phyloP scores from a whole-genome alignment of 2,113 vertebrate genomes.

The Orthochromis indermauri region DNA sequence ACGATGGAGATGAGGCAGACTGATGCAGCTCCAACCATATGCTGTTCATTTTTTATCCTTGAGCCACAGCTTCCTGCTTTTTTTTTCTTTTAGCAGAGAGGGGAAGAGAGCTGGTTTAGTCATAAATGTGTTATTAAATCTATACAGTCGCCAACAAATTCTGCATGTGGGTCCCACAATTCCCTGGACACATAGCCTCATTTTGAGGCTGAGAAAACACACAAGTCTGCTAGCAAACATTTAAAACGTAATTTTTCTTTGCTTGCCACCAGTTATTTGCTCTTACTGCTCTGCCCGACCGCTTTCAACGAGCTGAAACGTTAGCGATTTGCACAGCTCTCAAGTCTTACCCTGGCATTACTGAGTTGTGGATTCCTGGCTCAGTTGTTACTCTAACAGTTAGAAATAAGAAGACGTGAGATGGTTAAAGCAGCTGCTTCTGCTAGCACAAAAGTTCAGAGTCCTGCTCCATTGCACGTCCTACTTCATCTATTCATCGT shows the following conservation, averaged over 20 bases:
- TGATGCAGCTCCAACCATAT: constrained; percentile 30
- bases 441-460: neutral
- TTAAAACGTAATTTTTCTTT: neutral
- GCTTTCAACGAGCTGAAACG: neutral
- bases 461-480: neutral
- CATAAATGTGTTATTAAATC: neutral
- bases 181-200: neutral
- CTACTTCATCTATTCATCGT: neutral
- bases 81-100: neutral
- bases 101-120: neutral
- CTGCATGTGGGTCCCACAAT: neutral
- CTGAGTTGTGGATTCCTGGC: neutral
- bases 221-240: neutral
- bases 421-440: neutral
- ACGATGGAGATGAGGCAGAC: neutral
- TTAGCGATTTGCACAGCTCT: neutral
- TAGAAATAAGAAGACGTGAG: neutral
- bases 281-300: neutral
- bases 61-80: constrained; percentile 12
- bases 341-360: neutral
- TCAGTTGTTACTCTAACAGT: neutral
- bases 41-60: constrained; percentile 10
- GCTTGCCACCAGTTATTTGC: neutral
- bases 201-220: neutral
- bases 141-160: neutral